These are phyloP conservation scores for Hafferia zeledoni DNA, from an alignment of 2,797 vertebrate species.

Conservation along the genomic window DNA sequence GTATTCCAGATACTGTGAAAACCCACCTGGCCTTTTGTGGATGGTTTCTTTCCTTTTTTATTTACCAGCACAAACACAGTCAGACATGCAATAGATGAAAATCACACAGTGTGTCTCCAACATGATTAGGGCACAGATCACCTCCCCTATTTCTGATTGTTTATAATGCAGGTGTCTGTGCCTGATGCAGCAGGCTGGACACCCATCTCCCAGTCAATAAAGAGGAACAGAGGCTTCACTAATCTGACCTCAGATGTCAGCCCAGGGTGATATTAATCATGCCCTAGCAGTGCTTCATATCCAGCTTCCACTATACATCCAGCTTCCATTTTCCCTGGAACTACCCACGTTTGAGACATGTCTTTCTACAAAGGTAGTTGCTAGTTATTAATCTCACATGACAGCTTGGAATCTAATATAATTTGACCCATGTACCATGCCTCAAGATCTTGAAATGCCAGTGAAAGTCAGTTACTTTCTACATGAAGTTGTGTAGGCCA, in stretches of 20 bases:
- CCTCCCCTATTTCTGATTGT: not conserved
- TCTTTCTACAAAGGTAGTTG: not conserved
- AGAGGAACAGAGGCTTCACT: not conserved
- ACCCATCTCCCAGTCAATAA: not conserved
- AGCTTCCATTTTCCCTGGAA: not conserved
- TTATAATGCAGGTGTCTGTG: not conserved
- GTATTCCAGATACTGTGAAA: not conserved
- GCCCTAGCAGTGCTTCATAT: not conserved
- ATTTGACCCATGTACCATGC: not conserved
- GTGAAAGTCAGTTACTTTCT: not conserved
- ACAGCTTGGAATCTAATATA: not conserved
- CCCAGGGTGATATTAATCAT: not conserved
- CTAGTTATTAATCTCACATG: not conserved
- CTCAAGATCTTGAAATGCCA: not conserved
- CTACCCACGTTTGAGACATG: not conserved
- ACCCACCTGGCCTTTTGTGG: not conserved
- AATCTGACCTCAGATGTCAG: not conserved
- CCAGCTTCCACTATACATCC: not conserved
- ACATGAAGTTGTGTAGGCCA: not conserved
- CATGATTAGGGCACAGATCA: not conserved
- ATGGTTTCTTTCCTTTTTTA: not conserved
- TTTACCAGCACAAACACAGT: not conserved
- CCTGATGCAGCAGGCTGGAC: not conserved
- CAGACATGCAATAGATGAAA: not conserved
- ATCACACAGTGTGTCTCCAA: not conserved